Evolutionary conservation across 2,888 invertebrate species (phyloP).

Genomic region (Cataglyphis altisquamis): DNA sequence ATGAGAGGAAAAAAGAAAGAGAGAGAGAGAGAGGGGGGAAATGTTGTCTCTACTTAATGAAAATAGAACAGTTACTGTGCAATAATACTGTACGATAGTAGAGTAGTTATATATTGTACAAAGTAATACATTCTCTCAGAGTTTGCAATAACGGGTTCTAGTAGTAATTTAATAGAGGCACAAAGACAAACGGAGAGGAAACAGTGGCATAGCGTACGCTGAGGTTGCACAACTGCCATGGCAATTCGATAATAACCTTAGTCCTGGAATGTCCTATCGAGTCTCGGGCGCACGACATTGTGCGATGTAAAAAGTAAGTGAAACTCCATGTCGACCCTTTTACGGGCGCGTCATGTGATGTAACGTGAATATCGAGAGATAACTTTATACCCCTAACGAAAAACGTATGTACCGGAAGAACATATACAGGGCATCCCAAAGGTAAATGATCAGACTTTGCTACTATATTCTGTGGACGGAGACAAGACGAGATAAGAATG

Average conservation of each 20-base stretch:
- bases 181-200: conserved; percentile 48
- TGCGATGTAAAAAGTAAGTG: conserved; percentile 62
- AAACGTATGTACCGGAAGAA: not conserved
- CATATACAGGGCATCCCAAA: not conserved
- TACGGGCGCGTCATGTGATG: not conserved
- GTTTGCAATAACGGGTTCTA: conserved; percentile 44
- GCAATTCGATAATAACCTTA: conserved; percentile 66
- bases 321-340: conserved; percentile 29
- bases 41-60: not conserved
- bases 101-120: conserved; percentile 28
- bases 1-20: not conserved
- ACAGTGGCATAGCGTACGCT: not conserved
- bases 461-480: not conserved
- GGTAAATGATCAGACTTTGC: not conserved
- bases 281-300: conserved; percentile 23
- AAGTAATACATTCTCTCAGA: conserved; percentile 19
- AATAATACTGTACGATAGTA: conserved; percentile 30
- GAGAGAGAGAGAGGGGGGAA: not conserved
- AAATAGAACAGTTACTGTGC: conserved; percentile 18
- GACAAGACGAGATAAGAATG: not conserved
- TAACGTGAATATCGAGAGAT: conserved; percentile 10
- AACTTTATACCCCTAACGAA: not conserved
- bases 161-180: conserved; percentile 52
- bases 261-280: conserved; percentile 21
- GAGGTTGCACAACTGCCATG: conserved; percentile 27